Evolutionary conservation across 2,797 vertebrate species (phyloP).

Genomic region (Adrianichthys oophorus): DNA sequence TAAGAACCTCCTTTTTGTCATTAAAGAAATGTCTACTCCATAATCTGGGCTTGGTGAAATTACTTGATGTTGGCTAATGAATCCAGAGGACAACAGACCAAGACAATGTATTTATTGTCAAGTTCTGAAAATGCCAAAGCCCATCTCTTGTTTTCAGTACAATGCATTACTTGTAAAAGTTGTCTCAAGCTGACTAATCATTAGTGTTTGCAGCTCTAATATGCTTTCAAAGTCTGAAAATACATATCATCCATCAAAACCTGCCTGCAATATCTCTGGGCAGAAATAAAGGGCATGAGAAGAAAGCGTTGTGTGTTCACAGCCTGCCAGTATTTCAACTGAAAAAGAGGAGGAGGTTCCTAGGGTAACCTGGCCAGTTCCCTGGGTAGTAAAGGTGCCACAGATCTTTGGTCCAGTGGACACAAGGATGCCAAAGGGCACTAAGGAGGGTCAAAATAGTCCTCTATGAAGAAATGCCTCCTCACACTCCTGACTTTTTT

Average conservation of each 20-base stretch:
- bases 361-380: conserved; percentile 3
- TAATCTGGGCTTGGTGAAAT: too few relatives aligned
- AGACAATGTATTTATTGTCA: conserved; percentile 55
- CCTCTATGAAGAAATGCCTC: too few relatives aligned
- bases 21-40: too few relatives aligned
- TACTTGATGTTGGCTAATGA: conserved; percentile 29
- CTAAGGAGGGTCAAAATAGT: too few relatives aligned
- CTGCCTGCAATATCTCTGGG: conserved; percentile 67
- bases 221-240: conserved; percentile 72
- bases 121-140: conserved; percentile 31
- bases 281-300: conserved; percentile 62
- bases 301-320: conserved; percentile 71
- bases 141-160: conserved; percentile 13
- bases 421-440: too few relatives aligned
- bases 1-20: too few relatives aligned
- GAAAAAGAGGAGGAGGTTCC: conserved; percentile 54
- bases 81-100: conserved; percentile 36
- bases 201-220: conserved; percentile 67
- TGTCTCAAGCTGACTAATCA: conserved; percentile 70
- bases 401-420: too few relatives aligned
- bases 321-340: conserved; percentile 77
- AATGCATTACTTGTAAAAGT: conserved; percentile 46
- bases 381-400: too few relatives aligned
- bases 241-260: conserved; percentile 73
- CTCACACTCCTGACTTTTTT: too few relatives aligned